Evolutionary conservation across 2,113 vertebrate genomes (phyloP).

Genomic region (Cephalopterus ornatus): DNA sequence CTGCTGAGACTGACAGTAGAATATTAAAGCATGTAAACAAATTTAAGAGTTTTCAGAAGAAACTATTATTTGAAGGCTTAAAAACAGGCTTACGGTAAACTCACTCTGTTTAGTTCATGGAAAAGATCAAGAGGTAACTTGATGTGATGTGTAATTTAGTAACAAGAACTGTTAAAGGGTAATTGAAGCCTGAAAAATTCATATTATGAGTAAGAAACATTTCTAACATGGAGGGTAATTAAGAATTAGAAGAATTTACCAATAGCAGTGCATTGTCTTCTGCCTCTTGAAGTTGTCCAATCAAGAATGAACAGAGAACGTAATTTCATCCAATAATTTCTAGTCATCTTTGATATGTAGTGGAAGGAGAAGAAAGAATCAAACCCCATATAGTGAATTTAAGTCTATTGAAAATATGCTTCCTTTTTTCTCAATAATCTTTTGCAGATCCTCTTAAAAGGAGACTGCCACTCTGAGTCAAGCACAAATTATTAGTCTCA

Average conservation of each 20-base stretch:
- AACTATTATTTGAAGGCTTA: neutral
- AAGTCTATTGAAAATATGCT: constrained; percentile 29
- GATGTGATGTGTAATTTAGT: neutral
- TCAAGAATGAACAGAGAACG: neutral
- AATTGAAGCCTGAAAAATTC: neutral
- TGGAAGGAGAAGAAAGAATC: constrained; percentile 13
- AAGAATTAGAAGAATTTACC: neutral
- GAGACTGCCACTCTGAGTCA: constrained; percentile 20
- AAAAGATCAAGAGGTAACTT: neutral
- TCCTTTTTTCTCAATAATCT: constrained; percentile 36
- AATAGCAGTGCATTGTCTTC: neutral
- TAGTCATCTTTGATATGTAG: neutral
- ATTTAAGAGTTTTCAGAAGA: neutral
- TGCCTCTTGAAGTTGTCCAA: neutral
- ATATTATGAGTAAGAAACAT: neutral
- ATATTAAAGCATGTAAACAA: constrained; percentile 39
- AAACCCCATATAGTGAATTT: neutral
- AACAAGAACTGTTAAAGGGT: neutral
- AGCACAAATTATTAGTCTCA: constrained; percentile 26
- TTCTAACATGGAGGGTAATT: neutral
- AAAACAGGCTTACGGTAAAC: neutral
- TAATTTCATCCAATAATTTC: neutral
- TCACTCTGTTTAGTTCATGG: neutral
- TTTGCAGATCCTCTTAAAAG: constrained; percentile 52
- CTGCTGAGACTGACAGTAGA: neutral